Conservation (phyloP, 30 jellyfish, hydroid and myxozoan species). For the Turritopsis dohrnii region DNA sequence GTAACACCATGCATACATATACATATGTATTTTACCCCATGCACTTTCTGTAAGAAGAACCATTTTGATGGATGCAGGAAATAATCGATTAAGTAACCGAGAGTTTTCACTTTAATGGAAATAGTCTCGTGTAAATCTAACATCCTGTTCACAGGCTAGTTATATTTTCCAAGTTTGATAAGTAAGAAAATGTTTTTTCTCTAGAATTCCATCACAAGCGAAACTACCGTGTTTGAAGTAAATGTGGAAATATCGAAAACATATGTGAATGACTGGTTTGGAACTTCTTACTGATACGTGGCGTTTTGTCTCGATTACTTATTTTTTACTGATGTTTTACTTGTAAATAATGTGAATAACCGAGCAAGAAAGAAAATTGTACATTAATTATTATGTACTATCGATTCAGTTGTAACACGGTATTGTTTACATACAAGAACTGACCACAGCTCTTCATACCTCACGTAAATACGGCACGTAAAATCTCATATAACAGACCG, state of each 20-base stretch:
- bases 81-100: too few relatives aligned
- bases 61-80: too few relatives aligned
- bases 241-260: background rate
- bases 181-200: background rate
- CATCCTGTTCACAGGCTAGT: too few relatives aligned
- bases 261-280: constrained; percentile 18
- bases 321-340: background rate
- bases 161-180: background rate
- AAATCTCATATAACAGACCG: too few relatives aligned
- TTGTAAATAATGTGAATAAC: background rate
- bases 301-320: background rate
- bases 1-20: too few relatives aligned
- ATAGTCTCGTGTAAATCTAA: too few relatives aligned
- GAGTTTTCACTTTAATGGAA: too few relatives aligned
- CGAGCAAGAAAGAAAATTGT: background rate
- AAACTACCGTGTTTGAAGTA: background rate
- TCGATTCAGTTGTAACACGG: background rate
- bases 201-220: background rate
- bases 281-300: background rate
- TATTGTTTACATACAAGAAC: too few relatives aligned
- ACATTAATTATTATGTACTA: background rate
- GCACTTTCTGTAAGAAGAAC: too few relatives aligned
- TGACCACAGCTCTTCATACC: too few relatives aligned
- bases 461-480: too few relatives aligned
- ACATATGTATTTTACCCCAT: too few relatives aligned